phyloP scores from a whole-genome alignment of 2,797 vertebrate species.

The Oophaga sylvatica region DNA sequence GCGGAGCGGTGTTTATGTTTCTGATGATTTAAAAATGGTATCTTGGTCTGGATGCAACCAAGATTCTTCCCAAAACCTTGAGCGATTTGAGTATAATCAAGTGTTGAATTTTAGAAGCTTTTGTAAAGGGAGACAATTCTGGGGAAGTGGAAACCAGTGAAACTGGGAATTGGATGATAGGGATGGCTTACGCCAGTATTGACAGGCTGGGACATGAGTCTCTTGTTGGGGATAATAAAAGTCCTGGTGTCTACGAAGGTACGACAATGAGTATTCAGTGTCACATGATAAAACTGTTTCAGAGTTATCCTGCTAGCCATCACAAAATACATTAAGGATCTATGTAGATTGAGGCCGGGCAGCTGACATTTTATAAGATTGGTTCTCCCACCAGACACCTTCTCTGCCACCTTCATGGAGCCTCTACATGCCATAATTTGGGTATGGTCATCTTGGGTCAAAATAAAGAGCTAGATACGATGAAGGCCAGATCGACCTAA shows the following conservation, averaged over 20 bases:
- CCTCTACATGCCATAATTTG: not conserved
- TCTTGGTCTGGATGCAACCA: not conserved
- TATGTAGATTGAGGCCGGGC: not conserved
- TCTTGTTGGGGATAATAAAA: not conserved
- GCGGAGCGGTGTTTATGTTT: not conserved
- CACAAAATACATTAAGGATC: not conserved
- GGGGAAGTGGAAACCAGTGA: slow-evolving; percentile 12
- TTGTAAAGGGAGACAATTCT: not conserved
- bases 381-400: not conserved
- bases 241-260: not conserved
- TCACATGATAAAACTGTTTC: not conserved
- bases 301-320: not conserved
- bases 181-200: not conserved
- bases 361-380: slow-evolving; percentile 13
- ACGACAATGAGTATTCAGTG: not conserved
- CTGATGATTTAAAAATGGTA: not conserved
- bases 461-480: not conserved
- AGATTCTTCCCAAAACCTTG: not conserved
- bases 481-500: not conserved
- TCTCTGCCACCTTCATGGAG: not conserved
- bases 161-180: slow-evolving; percentile 3
- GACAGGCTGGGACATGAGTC: not conserved
- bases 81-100: not conserved
- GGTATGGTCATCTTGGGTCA: not conserved
- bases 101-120: not conserved